Conservation (phyloP, 2,888 invertebrate genomes). For the Cyaniris semiargus region DNA sequence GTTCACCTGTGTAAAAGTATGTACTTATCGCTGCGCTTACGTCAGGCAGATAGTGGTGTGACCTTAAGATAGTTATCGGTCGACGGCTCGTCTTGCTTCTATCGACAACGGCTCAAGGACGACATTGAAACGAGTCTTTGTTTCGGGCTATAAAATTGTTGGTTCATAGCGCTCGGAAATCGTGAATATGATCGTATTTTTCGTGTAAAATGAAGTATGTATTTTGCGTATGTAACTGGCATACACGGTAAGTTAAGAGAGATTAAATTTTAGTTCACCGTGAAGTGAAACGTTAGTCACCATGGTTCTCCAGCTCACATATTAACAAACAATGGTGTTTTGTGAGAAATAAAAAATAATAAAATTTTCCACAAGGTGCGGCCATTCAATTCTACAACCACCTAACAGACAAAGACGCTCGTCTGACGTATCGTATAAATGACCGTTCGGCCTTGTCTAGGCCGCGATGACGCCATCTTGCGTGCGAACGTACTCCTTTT, state of each 20-base stretch:
- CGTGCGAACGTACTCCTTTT: constrained; percentile 70
- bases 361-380: constrained; percentile 47
- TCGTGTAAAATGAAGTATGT: background rate
- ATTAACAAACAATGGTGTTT: constrained; percentile 20
- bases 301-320: background rate
- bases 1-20: constrained; percentile 53
- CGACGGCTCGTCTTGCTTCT: constrained; percentile 68
- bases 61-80: constrained; percentile 79
- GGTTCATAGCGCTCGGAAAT: constrained; percentile 23
- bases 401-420: constrained; percentile 61
- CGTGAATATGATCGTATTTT: background rate
- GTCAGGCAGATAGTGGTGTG: constrained; percentile 70
- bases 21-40: constrained; percentile 58
- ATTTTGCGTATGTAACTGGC: background rate
- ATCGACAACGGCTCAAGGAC: constrained; percentile 73
- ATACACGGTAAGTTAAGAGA: background rate
- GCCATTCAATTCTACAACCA: constrained; percentile 51
- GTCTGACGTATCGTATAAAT: constrained; percentile 73
- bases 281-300: background rate
- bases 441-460: constrained; percentile 80
- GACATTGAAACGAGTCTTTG: constrained; percentile 48
- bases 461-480: constrained; percentile 78
- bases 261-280: background rate
- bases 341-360: constrained; percentile 21
- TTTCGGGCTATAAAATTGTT: constrained; percentile 24